phyloP scores from a whole-genome alignment of 2,888 invertebrate species.

The Noctua fimbriata region DNA sequence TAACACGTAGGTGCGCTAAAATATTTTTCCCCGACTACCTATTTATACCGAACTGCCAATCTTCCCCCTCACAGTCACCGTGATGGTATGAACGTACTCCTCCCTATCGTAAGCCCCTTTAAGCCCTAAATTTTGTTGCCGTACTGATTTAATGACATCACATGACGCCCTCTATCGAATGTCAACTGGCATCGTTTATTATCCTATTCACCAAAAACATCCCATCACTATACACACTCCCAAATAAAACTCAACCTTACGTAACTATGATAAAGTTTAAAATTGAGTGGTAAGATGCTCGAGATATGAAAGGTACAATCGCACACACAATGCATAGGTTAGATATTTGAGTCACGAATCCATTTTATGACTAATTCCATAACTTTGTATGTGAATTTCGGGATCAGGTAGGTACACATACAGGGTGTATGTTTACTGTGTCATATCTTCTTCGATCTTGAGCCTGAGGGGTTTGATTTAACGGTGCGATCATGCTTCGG shows the following conservation, averaged over 20 bases:
- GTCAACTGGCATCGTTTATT: conserved; percentile 86
- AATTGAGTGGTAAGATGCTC: conserved; percentile 19
- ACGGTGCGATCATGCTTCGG: conserved; percentile 75
- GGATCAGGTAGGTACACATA: conserved; percentile 83
- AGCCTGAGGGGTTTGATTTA: conserved; percentile 84
- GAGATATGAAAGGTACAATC: conserved; percentile 60
- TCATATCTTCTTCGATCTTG: conserved; percentile 79
- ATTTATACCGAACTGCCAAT: conserved; percentile 60
- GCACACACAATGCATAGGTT: conserved; percentile 82
- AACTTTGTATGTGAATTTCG: conserved; percentile 90
- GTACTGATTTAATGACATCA: conserved; percentile 90
- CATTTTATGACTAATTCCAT: conserved; percentile 91
- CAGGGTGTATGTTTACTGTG: conserved; percentile 83
- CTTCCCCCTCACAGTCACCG: conserved; percentile 64
- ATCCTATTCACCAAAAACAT: conserved; percentile 53
- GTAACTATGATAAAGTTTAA: neutral
- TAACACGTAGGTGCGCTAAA: conserved; percentile 61
- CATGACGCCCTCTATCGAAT: conserved; percentile 89
- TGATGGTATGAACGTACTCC: conserved; percentile 70
- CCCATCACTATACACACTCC: conserved; percentile 33
- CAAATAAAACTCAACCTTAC: conserved; percentile 56
- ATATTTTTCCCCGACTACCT: conserved; percentile 54
- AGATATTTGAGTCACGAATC: conserved; percentile 90
- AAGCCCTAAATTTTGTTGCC: conserved; percentile 87
- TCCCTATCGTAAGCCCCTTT: conserved; percentile 80